phyloP scores from a whole-genome alignment of 2,888 invertebrate genomes.

The Philonicus albiceps region DNA sequence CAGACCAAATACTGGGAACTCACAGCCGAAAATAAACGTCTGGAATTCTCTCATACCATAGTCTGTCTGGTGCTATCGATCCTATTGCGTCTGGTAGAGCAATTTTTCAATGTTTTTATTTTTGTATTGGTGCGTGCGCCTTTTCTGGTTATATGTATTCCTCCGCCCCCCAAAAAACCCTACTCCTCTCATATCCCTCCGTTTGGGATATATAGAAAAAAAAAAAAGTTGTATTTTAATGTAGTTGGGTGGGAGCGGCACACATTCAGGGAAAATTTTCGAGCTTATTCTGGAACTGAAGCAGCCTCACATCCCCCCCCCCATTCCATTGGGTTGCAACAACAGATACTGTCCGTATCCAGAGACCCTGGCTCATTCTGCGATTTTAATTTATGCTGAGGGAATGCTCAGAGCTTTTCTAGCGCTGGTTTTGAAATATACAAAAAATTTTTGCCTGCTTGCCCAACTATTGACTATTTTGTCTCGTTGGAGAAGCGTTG shows the following conservation, averaged over 20 bases:
- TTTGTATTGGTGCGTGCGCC: slow-evolving; percentile 34
- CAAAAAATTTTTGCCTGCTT: not conserved
- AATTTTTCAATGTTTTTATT: not conserved
- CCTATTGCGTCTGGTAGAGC: slow-evolving; percentile 40
- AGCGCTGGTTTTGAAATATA: not conserved
- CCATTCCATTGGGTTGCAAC: not conserved
- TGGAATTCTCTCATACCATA: slow-evolving; percentile 36
- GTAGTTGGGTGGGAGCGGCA: not conserved
- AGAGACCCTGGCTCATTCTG: not conserved
- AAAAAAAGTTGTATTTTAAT: not conserved
- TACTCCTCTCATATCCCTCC: not conserved
- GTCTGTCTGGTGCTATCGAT: slow-evolving; percentile 40
- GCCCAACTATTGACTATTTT: not conserved
- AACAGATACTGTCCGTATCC: not conserved
- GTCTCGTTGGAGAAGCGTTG: not conserved
- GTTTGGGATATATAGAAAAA: not conserved
- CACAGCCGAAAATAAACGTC: slow-evolving; percentile 38
- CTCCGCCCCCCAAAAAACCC: not conserved
- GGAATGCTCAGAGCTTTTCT: not conserved
- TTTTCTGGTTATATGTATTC: not conserved
- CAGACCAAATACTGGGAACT: slow-evolving; percentile 26
- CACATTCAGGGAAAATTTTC: not conserved
- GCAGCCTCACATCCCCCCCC: not conserved
- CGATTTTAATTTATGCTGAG: not conserved
- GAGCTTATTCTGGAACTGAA: not conserved